A percentile compares a stretch with the other conserved stretches of the same genome.
Evolutionary conservation across 2,888 invertebrate genomes (phyloP).

Genomic region (Plebejus melissa): DNA sequence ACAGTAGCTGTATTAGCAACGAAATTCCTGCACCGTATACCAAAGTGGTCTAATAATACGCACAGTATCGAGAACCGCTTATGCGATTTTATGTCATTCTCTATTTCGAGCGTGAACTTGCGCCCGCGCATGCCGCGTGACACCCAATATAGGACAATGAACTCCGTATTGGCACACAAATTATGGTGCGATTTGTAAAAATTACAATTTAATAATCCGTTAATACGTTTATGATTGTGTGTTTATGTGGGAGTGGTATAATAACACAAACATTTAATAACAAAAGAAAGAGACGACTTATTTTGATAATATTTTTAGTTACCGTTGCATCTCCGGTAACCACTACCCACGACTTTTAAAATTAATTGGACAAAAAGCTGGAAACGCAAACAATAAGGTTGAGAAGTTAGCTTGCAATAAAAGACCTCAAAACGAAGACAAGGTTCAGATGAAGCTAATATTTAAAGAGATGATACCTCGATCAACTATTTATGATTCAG

Average conservation of each 20-base stretch:
- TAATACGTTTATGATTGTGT: slow-evolving; percentile 40
- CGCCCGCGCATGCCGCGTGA: slow-evolving; percentile 33
- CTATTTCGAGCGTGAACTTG: slow-evolving; percentile 70
- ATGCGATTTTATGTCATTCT: slow-evolving; percentile 74
- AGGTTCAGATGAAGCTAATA: neutral
- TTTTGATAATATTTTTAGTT: neutral
- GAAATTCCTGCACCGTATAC: slow-evolving; percentile 17
- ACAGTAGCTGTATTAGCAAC: neutral
- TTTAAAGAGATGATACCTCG: neutral
- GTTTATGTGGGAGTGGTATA: neutral
- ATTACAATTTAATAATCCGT: neutral
- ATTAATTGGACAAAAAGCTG: neutral
- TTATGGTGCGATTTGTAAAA: slow-evolving; percentile 8
- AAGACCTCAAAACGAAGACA: neutral
- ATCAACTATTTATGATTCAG: neutral
- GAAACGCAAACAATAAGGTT: neutral
- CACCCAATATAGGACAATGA: slow-evolving; percentile 39
- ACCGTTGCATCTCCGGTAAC: slow-evolving; percentile 14
- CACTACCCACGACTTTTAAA: neutral
- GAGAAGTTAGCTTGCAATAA: neutral
- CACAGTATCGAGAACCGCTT: slow-evolving; percentile 61
- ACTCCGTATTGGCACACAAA: slow-evolving; percentile 32
- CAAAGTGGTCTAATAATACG: slow-evolving; percentile 25
- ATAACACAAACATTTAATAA: neutral
- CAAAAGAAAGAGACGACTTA: neutral